Evolutionary conservation across 2,797 vertebrate genomes (phyloP), one percentile per base, ranked within the genome.

Genomic region (Chelmon rostratus): DNA sequence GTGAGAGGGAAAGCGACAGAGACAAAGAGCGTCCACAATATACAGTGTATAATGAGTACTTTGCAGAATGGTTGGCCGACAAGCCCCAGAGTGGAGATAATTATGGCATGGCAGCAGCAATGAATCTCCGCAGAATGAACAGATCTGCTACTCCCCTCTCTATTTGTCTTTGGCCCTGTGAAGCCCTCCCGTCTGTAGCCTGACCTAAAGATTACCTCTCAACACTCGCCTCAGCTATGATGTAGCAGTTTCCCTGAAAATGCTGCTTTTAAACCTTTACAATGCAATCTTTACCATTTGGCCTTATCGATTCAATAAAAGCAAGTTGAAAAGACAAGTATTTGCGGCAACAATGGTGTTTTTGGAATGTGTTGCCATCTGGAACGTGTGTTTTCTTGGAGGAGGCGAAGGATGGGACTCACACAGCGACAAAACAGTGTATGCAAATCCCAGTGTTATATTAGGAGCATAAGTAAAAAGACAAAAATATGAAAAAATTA

Each of bases 81-180:
- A 71, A 79, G 56, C 67, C 78, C 62, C 76, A 78, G 79, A 88
- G 74, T 75, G 79, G 49, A 78, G 85, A 87, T 90, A 86, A 90
- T 87, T 88, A 84, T 74, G 79, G 74, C 49, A 73, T 76, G 76
- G 84, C 82, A 79, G 88, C 61, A 66, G 79, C 73, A 66, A 76
- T 78, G 79, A 77, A 86, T 84, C 79, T 84, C 73, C 42, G 33
- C 76, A 70, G 82, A 79, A 73, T 75, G 73, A 83, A 82, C 68
- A 68, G 67, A 87, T 76, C 75, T 80, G 25, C 59, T 68, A 7
- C 52, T 79, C 82, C 62, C 21, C 53, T 67, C 63, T 84, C 71
- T 72, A 80, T 85, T 85, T 83, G 68, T 83, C 86, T 76, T 33
- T 66, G 64, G 74, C 70, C 76, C 63, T 8, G 33, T 71, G 76